phyloP scores from a whole-genome alignment of 2,888 invertebrate genomes.

The Drosophila mulleri region DNA sequence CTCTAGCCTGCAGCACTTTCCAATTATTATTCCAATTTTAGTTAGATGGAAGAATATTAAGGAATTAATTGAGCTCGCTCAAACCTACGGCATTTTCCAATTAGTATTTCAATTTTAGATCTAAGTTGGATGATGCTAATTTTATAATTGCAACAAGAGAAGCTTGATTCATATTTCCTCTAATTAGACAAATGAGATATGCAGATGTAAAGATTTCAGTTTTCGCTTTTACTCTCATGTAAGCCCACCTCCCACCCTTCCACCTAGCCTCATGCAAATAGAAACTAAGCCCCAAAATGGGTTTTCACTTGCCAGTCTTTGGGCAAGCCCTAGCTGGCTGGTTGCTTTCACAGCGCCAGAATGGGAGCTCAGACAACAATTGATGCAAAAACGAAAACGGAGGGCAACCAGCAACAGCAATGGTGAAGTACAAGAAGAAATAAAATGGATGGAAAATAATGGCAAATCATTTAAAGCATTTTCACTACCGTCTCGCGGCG shows the following conservation, averaged over 20 bases:
- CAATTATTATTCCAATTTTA: background rate
- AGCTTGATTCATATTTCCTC: background rate
- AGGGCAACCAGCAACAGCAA: constrained; percentile 8
- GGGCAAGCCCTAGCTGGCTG: constrained; percentile 25
- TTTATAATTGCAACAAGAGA: background rate
- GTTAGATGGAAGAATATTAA: background rate
- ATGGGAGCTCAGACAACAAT: constrained; percentile 51
- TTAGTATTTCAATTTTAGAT: background rate
- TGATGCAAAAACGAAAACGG: constrained; percentile 23
- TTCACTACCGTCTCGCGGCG: constrained; percentile 73
- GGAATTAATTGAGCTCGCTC: background rate
- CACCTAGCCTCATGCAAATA: constrained; percentile 42
- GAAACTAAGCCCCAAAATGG: constrained; percentile 37
- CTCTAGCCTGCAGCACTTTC: background rate
- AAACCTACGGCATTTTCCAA: background rate
- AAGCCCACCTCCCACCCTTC: background rate
- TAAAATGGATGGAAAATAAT: constrained; percentile 51
- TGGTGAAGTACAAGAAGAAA: constrained; percentile 9
- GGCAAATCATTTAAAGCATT: constrained; percentile 65
- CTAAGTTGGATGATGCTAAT: background rate
- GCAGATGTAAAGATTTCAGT: background rate
- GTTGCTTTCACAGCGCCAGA: constrained; percentile 65
- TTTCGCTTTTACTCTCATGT: constrained; percentile 41
- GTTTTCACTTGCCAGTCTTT: constrained; percentile 59
- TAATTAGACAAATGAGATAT: constrained; percentile 1